Evolutionary conservation across 2,888 invertebrate species (phyloP), one percentile per base, ranked within the genome.

Genomic region (Anagyrus pseudococci): DNA sequence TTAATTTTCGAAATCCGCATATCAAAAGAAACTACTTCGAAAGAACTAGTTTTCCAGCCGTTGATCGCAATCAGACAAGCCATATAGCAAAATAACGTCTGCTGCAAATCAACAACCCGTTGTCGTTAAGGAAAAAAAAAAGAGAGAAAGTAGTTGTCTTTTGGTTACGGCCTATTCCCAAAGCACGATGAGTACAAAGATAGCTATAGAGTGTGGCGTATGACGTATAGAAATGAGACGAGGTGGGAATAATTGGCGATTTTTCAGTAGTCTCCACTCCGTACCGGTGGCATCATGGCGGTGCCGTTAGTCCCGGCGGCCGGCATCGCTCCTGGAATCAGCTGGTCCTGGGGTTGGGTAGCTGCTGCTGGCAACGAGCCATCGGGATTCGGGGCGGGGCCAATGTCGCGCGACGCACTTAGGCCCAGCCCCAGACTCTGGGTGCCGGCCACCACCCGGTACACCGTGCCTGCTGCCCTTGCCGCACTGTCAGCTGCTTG

Each of bases 401-500:
- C 75, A 69, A 78, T 73, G 76, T 78, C 79, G 74, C 79, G 78
- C 72, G 80, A 75, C 73, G 89, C 87, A 78, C 87, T 87, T 78
- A 88, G 83, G 73, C 88, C 88, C 80, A 89, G 83, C 84, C 88
- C 89, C 75, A 89, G 85, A 80, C 88, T 88, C 84, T 91, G 90
- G 70, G 91, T 91, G 78, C 88, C 88, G 73, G 91, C 89, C 77
- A 91, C 88, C 83, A 91, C 87, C 68, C 91, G 87, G 85, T 89
- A 90, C 76, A 90, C 88, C 75, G 88, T 87, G 77, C 91, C 91
- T 67, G 90, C 90, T 74, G 91, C 89, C 80, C 91, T 86, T 75
- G 91, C 91, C 84, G 90, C 88, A 81, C 89, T 87, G 85, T 90
- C 91, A 78, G 91, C 90, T 76, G 90, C 89, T 81, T 87, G 88